Percentiles rank a stretch among this genome's conserved stretches.
Evolutionary conservation across 2,113 vertebrate genomes (phyloP).

Genomic region (Zosterops borbonicus): DNA sequence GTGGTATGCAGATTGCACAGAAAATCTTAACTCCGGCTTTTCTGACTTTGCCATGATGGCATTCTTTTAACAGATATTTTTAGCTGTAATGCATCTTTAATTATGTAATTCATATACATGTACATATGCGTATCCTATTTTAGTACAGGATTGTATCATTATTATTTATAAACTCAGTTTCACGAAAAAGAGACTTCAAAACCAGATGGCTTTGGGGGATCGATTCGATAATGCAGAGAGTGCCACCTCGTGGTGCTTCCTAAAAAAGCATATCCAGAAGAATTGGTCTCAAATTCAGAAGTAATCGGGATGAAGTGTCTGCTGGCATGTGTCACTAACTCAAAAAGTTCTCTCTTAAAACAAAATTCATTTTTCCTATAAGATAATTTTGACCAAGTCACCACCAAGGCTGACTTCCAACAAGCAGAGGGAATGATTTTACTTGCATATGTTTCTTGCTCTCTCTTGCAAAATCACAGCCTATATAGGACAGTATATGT

Average conservation of each 20-base stretch:
- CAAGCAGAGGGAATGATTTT: background rate
- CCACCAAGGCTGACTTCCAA: background rate
- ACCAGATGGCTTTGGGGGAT: background rate
- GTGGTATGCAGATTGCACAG: background rate
- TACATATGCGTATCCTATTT: slow-evolving; percentile 24
- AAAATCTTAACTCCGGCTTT: slow-evolving; percentile 7
- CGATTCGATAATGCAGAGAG: background rate
- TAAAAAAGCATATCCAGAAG: background rate
- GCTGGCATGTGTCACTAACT: background rate
- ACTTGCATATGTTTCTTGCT: background rate
- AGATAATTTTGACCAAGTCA: background rate
- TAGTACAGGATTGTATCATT: slow-evolving; percentile 18
- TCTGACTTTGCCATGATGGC: background rate
- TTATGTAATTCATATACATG: slow-evolving; percentile 40
- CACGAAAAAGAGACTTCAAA: background rate
- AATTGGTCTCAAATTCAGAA: background rate
- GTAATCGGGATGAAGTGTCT: background rate
- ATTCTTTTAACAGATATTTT: slow-evolving; percentile 30
- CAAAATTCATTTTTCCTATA: background rate
- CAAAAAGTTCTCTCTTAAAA: background rate
- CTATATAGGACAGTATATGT: background rate
- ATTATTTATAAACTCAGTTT: slow-evolving; percentile 36
- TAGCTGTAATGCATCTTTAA: slow-evolving; percentile 35
- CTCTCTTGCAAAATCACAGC: background rate
- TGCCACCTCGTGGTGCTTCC: slow-evolving; percentile 31